phyloP scores from a whole-genome alignment of 2,797 vertebrate species.

The Myiotriccus ornatus region DNA sequence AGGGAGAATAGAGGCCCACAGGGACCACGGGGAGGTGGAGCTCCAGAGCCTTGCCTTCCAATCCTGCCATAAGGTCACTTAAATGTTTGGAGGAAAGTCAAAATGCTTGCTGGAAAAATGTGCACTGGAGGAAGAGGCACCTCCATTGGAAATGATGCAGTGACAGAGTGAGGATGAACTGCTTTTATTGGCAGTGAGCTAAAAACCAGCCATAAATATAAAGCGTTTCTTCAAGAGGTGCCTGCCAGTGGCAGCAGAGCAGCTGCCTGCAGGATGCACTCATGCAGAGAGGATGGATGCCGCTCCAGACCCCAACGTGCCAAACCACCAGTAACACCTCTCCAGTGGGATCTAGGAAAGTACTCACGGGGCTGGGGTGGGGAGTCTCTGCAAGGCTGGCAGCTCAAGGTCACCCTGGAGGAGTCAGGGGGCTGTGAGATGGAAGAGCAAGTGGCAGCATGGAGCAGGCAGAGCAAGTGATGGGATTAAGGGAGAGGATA shows the following conservation, averaged over 20 bases:
- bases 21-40: neutral
- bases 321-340: neutral
- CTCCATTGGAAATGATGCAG: neutral
- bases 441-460: fast-evolving
- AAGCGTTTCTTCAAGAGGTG: neutral
- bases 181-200: neutral
- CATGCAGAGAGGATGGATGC: fast-evolving
- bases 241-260: neutral
- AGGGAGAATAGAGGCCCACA: neutral
- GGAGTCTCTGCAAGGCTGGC: neutral
- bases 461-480: neutral
- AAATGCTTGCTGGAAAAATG: neutral
- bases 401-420: neutral
- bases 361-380: neutral
- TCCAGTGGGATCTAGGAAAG: neutral
- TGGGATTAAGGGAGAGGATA: neutral
- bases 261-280: neutral
- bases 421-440: fast-evolving
- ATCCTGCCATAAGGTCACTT: slow-evolving; percentile 31
- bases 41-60: neutral
- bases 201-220: neutral
- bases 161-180: neutral
- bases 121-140: neutral
- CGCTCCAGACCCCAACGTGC: fast-evolving
- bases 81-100: slow-evolving; percentile 20